Evolutionary conservation across 1,140 invertebrate genomes (phyloP).

Genomic region (Cylas formicarius): DNA sequence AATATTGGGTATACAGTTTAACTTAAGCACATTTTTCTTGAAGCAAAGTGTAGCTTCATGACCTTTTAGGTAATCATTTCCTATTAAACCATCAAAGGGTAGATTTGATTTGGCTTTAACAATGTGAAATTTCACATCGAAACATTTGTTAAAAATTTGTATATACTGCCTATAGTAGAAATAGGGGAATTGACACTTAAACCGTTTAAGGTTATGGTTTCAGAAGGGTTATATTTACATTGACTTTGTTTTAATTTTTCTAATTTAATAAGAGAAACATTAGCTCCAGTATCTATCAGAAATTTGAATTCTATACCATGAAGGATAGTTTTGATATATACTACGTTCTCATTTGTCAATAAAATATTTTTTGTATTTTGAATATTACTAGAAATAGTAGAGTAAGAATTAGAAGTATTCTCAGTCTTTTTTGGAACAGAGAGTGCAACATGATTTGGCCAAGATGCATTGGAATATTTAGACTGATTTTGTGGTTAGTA

Average conservation of each 20-base stretch:
- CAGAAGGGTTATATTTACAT: conserved; percentile 5
- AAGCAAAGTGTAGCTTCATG: conserved; percentile 13
- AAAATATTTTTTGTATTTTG: no score
- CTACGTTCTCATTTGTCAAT: no score
- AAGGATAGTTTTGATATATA: conserved; percentile 6
- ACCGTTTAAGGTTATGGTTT: conserved; percentile 11
- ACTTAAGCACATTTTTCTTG: conserved; percentile 1
- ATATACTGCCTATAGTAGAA: conserved; percentile 7
- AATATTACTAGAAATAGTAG: no score
- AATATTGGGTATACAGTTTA: neutral
- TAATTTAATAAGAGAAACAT: conserved; percentile 16
- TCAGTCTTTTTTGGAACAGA: no score
- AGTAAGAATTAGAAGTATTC: no score
- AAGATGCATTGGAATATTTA: no score
- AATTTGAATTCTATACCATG: conserved; percentile 16
- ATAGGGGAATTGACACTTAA: conserved; percentile 10
- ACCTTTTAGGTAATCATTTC: conserved; percentile 17
- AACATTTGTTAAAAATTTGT: conserved; percentile 3
- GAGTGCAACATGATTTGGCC: no score
- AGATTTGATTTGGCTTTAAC: conserved; percentile 12
- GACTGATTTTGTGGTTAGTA: no score
- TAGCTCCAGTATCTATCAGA: conserved; percentile 19
- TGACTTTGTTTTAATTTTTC: conserved; percentile 13
- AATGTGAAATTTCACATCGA: conserved; percentile 20
- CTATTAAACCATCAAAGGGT: conserved; percentile 20